Conservation (phyloP, 2,113 vertebrate species). For the Crotalus tigris region DNA sequence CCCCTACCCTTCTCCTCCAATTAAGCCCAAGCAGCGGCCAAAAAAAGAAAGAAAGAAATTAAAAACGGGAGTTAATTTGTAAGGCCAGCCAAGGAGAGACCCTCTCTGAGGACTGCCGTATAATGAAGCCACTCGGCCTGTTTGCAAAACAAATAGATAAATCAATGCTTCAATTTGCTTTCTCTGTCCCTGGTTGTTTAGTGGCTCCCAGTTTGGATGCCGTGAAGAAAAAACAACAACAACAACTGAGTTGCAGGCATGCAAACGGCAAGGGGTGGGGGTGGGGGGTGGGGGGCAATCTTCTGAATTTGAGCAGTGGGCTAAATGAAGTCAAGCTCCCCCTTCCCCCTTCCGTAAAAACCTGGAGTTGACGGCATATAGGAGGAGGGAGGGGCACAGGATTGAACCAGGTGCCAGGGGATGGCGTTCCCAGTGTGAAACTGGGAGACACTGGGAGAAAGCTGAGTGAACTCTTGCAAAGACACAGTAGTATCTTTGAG, state of each 20-base stretch:
- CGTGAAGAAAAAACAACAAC: background rate
- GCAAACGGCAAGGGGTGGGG: background rate
- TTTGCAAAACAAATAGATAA: conserved; percentile 76
- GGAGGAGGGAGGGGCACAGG: background rate
- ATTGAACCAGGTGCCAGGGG: background rate
- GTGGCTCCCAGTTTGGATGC: conserved; percentile 46
- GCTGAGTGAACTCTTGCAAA: background rate
- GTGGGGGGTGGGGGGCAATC: no score
- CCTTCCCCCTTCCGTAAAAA: background rate
- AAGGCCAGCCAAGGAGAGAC: conserved; percentile 35
- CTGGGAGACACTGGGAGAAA: background rate
- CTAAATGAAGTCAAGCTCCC: background rate
- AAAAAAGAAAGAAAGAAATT: background rate
- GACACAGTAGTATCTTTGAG: no score
- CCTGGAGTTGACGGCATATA: background rate
- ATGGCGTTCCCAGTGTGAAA: no score
- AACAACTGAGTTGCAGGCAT: background rate
- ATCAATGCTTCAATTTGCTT: conserved; percentile 77
- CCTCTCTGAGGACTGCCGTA: conserved; percentile 46
- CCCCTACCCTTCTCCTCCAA: background rate
- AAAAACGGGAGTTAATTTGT: conserved; percentile 58
- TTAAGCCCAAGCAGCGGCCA: no score
- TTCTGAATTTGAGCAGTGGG: background rate
- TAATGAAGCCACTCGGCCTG: conserved; percentile 60
- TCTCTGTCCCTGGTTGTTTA: conserved; percentile 57